Base-by-base conservation (phyloP, 2,113 vertebrate species). In the Tangachromis dhanisi region DNA sequence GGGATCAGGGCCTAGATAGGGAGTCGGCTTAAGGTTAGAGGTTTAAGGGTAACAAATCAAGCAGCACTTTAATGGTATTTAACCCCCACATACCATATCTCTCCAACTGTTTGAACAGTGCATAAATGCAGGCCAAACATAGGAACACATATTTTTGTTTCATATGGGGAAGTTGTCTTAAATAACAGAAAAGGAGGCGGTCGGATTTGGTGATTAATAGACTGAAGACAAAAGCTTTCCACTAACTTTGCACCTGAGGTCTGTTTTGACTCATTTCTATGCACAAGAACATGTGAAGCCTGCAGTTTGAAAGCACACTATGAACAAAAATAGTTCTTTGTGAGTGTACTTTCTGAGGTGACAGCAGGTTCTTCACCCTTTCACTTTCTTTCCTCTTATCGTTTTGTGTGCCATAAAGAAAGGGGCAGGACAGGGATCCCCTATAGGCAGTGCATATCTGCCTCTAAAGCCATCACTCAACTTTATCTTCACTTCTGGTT, bases 31-130 rank as follows among this genome's bases (percentile, higher is more conserved):
- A 95, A 94, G 96, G 96, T 96, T 95, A 96, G 95, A 95, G 92
- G 94, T 95, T 96, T 96, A 95, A 96, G 92, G 94, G 93, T 96
- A 96, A 96, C 96, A 96, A 96, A 97, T 96, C 96, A 96, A 93
- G 95, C 93, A 95, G 94, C 95, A 95, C 95, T 96, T 96, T 95
- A 94, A 89, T 91, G 94, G 88, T 92, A 92, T 95, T 95, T 94
- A 95, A 95, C 93, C 93, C 90, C 93, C 83, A 76, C 92, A 93
- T 94, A 59, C 90, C 90, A 89, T 90, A 86, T 90, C 86, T 83
- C 51, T 89, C 83, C 89, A 89, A 88, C 83, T 82, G 88, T 19
- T 29, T 73, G 90, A 89, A 90, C 14, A n/a, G 88, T 49, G 80
- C 63, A 87, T 68, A 63, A 59, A 84, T 90, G 71, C 47, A 61